Evolutionary conservation across 1,140 invertebrate genomes (phyloP).

Genomic region (Capitella teleta): DNA sequence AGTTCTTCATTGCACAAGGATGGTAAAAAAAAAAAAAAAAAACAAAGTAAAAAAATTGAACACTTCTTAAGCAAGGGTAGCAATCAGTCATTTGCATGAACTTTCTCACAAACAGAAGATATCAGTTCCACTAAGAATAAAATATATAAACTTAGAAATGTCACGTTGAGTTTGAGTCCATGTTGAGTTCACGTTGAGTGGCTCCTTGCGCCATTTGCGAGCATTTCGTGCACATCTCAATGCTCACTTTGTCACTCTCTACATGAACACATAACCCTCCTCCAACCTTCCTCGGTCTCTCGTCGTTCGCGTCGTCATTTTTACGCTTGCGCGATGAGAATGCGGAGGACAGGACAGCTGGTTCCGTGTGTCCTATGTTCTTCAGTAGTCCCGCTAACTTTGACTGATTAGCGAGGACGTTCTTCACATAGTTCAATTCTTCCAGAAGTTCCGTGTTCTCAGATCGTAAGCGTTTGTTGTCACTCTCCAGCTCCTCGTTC

Average conservation of each 20-base stretch:
- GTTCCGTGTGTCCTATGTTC: constrained; percentile 26
- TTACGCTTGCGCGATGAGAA: constrained; percentile 13
- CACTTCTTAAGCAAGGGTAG: no score
- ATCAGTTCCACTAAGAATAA: no score
- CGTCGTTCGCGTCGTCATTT: constrained; percentile 20
- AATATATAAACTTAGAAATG: no score
- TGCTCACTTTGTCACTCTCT: constrained; percentile 21
- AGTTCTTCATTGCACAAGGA: no score
- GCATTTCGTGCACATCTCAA: constrained; percentile 32
- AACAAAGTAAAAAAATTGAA: no score
- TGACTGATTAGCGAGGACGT: constrained; percentile 32
- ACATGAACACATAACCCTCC: constrained; percentile 36
- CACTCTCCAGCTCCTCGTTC: constrained; percentile 19
- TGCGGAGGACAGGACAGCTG: constrained; percentile 25
- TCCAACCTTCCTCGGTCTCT: background rate
- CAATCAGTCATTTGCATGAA: no score
- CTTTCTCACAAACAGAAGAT: no score
- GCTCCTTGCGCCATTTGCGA: constrained; percentile 8
- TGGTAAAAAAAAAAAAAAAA: no score
- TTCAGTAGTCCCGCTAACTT: constrained; percentile 26
- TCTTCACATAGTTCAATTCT: constrained; percentile 30
- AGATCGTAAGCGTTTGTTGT: constrained; percentile 13
- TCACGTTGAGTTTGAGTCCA: no score
- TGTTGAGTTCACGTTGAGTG: no score
- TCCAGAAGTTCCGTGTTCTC: constrained; percentile 19